These are phyloP conservation scores for Chrysolina haemoptera DNA, from an alignment of 2,888 invertebrate genomes.

Conservation along the genomic window DNA sequence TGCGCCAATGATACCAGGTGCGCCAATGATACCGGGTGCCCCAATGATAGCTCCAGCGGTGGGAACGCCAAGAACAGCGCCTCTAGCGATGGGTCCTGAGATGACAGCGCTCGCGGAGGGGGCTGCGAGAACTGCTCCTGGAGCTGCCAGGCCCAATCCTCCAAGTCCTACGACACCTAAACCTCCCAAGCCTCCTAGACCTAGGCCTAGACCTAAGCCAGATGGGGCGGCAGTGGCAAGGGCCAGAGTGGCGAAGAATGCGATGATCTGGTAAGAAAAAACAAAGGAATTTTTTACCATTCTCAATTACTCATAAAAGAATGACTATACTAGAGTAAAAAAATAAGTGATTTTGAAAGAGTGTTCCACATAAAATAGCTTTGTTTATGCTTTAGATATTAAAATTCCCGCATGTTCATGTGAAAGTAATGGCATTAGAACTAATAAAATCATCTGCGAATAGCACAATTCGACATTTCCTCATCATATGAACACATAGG, in stretches of 20 bases:
- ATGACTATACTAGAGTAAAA: too few species aligned
- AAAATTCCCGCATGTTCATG: too few species aligned
- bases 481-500: too few species aligned
- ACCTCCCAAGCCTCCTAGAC: constrained; percentile 2
- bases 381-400: too few species aligned
- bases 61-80: constrained; percentile 19
- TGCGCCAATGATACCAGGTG: constrained; percentile 31
- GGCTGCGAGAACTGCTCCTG: constrained; percentile 44
- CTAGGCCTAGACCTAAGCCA: constrained; percentile 40
- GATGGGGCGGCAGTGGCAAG: constrained; percentile 50
- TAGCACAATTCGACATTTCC: too few species aligned
- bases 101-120: constrained; percentile 45
- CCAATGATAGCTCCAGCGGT: constrained; percentile 28
- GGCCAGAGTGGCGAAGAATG: constrained; percentile 51
- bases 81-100: constrained; percentile 37
- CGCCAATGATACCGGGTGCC: constrained; percentile 31
- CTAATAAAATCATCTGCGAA: too few species aligned
- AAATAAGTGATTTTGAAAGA: too few species aligned
- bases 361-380: too few species aligned
- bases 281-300: too few species aligned
- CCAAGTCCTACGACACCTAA: constrained; percentile 18
- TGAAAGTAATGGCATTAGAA: too few species aligned
- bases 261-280: constrained; percentile 44
- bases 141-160: constrained; percentile 31
- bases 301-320: too few species aligned